phyloP scores from a whole-genome alignment of 2,797 vertebrate genomes.

The Silurus aristotelis region DNA sequence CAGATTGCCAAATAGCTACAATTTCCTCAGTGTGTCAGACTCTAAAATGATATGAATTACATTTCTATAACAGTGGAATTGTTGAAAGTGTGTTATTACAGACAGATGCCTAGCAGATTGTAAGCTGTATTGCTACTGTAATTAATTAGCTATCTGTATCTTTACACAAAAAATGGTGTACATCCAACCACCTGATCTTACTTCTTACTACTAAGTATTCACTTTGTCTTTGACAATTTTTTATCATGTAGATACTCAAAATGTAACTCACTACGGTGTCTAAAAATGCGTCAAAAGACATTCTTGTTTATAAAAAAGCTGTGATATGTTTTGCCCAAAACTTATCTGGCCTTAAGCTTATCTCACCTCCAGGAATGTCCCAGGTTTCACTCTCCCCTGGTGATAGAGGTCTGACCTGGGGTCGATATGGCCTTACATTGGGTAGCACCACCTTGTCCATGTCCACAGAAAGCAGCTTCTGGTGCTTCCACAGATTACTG shows the following conservation, averaged over 20 bases:
- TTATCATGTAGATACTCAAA: too few species aligned
- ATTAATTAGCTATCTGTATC: neutral
- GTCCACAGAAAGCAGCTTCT: slow-evolving; percentile 94
- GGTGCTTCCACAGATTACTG: slow-evolving; percentile 99
- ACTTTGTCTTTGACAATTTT: too few species aligned
- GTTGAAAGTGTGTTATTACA: neutral
- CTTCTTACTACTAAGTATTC: neutral
- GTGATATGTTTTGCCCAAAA: neutral
- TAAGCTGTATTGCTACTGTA: neutral
- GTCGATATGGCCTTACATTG: slow-evolving; percentile 86
- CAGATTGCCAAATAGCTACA: neutral
- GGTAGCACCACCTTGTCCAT: slow-evolving; percentile 93
- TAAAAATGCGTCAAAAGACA: neutral
- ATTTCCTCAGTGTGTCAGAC: neutral
- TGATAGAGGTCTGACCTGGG: slow-evolving; percentile 94
- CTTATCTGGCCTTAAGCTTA: neutral
- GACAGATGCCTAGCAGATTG: neutral
- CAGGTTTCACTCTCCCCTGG: slow-evolving; percentile 97
- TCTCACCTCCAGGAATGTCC: slow-evolving; percentile 97
- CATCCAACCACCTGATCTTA: neutral
- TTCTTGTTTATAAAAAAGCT: neutral
- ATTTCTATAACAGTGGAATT: neutral
- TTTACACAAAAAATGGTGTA: neutral
- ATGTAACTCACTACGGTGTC: too few species aligned
- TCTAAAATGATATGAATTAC: neutral